Evolutionary conservation across 2,888 invertebrate species (phyloP).

Genomic region (Chaetogeoica ovagalla): DNA sequence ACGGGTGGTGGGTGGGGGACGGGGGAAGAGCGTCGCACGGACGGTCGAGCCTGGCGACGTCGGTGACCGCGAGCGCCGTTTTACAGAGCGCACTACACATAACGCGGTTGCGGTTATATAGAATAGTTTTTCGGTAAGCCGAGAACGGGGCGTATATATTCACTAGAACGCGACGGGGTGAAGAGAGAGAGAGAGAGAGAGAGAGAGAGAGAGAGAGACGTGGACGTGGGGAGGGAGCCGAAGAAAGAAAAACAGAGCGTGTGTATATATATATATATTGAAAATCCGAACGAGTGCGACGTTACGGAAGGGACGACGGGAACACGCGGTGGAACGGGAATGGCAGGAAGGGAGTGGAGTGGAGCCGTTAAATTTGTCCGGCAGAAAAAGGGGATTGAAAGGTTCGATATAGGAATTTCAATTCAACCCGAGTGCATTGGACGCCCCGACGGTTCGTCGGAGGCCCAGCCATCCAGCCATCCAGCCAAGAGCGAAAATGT

Average conservation of each 20-base stretch:
- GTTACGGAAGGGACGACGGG: not conserved
- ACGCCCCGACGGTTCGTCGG: slow-evolving; percentile 38
- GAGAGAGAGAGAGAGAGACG: not conserved
- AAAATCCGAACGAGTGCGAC: slow-evolving; percentile 33
- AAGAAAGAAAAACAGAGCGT: slow-evolving; percentile 18
- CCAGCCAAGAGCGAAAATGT: slow-evolving; percentile 36
- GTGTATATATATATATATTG: slow-evolving; percentile 10
- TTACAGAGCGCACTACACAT: too few species aligned
- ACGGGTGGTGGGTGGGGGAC: too few species aligned
- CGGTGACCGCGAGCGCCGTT: not conserved
- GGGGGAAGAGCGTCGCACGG: not conserved
- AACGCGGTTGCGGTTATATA: not conserved
- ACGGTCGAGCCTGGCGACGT: not conserved
- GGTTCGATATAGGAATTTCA: slow-evolving; percentile 52
- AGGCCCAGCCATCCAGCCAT: slow-evolving; percentile 7
- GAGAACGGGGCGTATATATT: too few species aligned
- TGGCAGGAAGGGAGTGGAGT: not conserved
- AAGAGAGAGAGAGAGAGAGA: too few species aligned
- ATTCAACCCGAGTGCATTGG: slow-evolving; percentile 50
- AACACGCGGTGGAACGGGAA: too few species aligned
- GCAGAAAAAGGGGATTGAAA: slow-evolving; percentile 48
- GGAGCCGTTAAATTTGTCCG: slow-evolving; percentile 46
- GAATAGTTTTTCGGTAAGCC: too few species aligned
- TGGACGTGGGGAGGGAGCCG: not conserved
- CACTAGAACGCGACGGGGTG: too few species aligned